A percentile compares a stretch with the other conserved stretches of the same genome.
These are phyloP conservation scores for Ursus arctos DNA, from an alignment of 2,113 vertebrate species.

Conservation along the genomic window DNA sequence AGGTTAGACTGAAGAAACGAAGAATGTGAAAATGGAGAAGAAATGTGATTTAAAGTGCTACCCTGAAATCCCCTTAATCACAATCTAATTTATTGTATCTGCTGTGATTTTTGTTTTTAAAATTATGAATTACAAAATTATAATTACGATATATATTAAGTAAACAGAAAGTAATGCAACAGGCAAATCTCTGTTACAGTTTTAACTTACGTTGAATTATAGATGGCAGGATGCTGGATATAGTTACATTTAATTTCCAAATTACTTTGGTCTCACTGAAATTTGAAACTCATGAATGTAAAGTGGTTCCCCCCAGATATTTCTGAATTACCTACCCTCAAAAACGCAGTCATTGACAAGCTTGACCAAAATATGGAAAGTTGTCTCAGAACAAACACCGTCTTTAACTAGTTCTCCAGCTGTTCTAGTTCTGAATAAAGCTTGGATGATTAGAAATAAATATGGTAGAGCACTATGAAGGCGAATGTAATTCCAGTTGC, in stretches of 20 bases:
- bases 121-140: neutral
- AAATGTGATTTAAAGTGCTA: neutral
- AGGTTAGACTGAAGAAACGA: neutral
- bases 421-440: conserved; percentile 7
- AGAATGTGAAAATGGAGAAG: neutral
- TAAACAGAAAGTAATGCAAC: neutral
- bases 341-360: conserved; percentile 69
- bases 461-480: conserved; percentile 67
- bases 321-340: neutral
- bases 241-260: conserved; percentile 70
- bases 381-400: conserved; percentile 46
- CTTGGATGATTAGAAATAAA: conserved; percentile 41
- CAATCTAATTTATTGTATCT: neutral
- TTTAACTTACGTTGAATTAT: conserved; percentile 50
- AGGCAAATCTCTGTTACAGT: neutral
- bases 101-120: conserved; percentile 32
- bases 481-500: conserved; percentile 61
- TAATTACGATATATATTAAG: neutral
- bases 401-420: conserved; percentile 72
- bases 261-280: conserved; percentile 58
- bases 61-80: neutral
- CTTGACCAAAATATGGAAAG: conserved; percentile 72
- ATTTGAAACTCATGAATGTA: conserved; percentile 64
- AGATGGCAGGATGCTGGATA: conserved; percentile 65
- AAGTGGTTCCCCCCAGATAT: neutral